Evolutionary conservation across 1,140 invertebrate genomes (phyloP), one percentile per base, ranked within the genome.

Genomic region (Aphis craccivora): DNA sequence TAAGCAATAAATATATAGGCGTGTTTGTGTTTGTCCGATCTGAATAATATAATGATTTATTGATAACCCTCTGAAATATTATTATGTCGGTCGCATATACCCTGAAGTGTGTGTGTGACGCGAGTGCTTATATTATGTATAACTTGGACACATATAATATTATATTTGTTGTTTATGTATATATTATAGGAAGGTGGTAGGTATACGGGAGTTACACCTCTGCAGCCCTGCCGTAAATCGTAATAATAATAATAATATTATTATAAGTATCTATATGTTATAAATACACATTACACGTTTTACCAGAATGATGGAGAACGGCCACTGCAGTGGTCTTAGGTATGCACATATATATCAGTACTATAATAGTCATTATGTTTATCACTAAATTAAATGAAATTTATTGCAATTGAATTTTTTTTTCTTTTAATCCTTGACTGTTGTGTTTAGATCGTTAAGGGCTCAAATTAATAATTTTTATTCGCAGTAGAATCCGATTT

Each of bases 41-140:
- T 37, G n/a, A 53, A 89, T 45, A 87, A 43, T 35, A 89, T 89
- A 89, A 51, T 51, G 45, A 89, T 89, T 51, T 53, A 55, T 89
- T 22, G 87, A 37, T 43, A 37, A 87, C 86, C 43, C 25, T 89
- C 51, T 37, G 48, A 89, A 89, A 35, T 51, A 89, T 89, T 89
- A 22, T 53, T 89, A 48, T 51, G 83, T 37, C 40, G 83, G 83
- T 43, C 83, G 83, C 23, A 43, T 84, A 84, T 22, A 84, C 81
- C 25, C 3, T 37, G 20, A n/a, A 76, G 60, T 76, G n/a, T n/a
- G 53, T 23, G 60, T n/a, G 30, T 67, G 60, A 40, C 8, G 53
- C 7, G 6, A 5, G 60, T 30, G 60, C 14, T 30, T n/a, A 9
- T 67, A 30, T 76, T 76, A 18, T 76, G 60, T 76, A 67, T 3